Percentiles rank a stretch among this genome's conserved stretches.
Evolutionary conservation across 2,888 invertebrate genomes (phyloP).

Genomic region (Hipparchia sbordonii): DNA sequence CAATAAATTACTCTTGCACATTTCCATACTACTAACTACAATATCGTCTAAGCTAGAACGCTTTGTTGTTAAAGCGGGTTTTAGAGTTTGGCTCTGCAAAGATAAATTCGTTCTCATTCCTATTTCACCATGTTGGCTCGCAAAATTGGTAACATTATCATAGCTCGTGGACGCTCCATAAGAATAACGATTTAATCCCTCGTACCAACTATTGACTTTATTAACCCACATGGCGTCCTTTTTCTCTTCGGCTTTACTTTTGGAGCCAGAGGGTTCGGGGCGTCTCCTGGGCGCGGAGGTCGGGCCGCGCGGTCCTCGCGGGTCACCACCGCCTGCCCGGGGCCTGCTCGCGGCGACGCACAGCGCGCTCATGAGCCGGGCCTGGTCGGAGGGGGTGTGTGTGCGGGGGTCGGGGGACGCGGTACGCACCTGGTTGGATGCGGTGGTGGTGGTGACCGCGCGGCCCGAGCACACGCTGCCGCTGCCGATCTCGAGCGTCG

Average conservation of each 20-base stretch:
- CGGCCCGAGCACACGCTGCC: slow-evolving; percentile 77
- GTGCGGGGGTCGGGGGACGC: slow-evolving; percentile 29
- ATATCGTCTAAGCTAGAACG: background rate
- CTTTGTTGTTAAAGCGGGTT: background rate
- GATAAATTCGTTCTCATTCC: background rate
- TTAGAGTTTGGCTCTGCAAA: slow-evolving; percentile 1
- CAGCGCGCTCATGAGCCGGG: slow-evolving; percentile 21
- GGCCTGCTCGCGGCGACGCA: background rate
- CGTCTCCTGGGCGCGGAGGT: background rate
- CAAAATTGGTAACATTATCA: slow-evolving; percentile 3
- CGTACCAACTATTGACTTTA: slow-evolving; percentile 54
- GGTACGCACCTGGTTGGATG: slow-evolving; percentile 80
- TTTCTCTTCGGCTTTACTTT: background rate
- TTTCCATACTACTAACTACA: slow-evolving; percentile 2
- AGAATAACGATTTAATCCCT: slow-evolving; percentile 47
- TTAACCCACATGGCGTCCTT: slow-evolving; percentile 40
- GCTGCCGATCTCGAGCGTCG: slow-evolving; percentile 80
- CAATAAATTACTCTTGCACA: slow-evolving; percentile 9
- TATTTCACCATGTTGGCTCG: background rate
- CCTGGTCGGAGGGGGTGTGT: slow-evolving; percentile 21
- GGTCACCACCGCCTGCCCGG: slow-evolving; percentile 25
- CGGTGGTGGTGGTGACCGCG: slow-evolving; percentile 80
- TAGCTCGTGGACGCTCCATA: slow-evolving; percentile 13
- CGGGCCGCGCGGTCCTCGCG: slow-evolving; percentile 33
- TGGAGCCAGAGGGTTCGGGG: background rate